A percentile compares a stretch with the other conserved stretches of the same genome.
These are phyloP conservation scores for Pontoporia blainvillei DNA, from an alignment of 2,113 vertebrate genomes.

Conservation along the genomic window DNA sequence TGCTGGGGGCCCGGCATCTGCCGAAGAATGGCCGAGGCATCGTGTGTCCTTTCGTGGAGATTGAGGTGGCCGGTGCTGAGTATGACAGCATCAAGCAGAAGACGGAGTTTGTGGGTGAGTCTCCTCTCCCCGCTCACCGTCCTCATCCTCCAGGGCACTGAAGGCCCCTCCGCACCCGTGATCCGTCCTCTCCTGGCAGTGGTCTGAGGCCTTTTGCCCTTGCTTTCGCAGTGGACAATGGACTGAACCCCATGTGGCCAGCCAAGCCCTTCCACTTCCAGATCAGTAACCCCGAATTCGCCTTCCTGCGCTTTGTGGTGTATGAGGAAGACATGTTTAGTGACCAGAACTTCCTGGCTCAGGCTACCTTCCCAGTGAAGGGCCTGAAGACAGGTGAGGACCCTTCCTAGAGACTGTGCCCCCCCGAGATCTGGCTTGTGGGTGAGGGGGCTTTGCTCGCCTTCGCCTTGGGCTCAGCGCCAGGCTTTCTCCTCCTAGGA, in stretches of 20 bases:
- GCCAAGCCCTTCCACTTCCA: conserved; percentile 92
- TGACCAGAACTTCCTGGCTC: conserved; percentile 97
- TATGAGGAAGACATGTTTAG: conserved; percentile 99
- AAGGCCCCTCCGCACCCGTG: not conserved
- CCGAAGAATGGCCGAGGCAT: conserved; percentile 98
- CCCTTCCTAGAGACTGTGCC: not conserved
- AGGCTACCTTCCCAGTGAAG: conserved; percentile 94
- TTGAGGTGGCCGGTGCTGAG: conserved; percentile 95
- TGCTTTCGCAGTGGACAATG: conserved; percentile 90
- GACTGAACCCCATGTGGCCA: conserved; percentile 95
- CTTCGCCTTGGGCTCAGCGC: not conserved
- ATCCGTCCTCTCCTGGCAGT: no score
- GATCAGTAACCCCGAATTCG: conserved; percentile 92
- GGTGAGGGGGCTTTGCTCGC: not conserved
- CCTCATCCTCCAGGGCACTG: not conserved
- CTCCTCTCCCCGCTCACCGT: not conserved
- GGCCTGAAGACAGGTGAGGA: conserved; percentile 92
- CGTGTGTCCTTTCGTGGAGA: conserved; percentile 95
- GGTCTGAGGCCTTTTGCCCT: not conserved
- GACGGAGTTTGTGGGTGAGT: conserved; percentile 94
- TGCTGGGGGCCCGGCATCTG: conserved; percentile 94
- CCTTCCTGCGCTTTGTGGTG: conserved; percentile 96
- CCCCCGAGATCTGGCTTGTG: not conserved
- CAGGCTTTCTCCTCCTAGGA: conserved; percentile 77
- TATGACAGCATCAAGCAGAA: conserved; percentile 95